Base-by-base conservation (phyloP, 2,113 vertebrate species). In the Aphyosemion australe region DNA sequence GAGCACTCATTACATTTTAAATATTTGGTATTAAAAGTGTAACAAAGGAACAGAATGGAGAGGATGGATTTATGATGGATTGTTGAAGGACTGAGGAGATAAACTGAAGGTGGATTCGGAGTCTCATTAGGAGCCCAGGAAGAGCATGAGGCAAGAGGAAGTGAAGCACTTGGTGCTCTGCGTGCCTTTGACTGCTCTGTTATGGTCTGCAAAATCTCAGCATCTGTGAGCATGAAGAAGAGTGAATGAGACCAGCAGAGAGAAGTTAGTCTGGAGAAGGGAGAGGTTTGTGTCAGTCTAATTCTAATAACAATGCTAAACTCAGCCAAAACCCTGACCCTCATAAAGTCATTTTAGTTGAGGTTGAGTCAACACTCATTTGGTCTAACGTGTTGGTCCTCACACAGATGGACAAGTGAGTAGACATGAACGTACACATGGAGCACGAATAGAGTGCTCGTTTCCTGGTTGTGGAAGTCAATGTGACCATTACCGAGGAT, bases 401-500 rank as follows among this genome's bases (percentile, higher is more conserved):
- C 43, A 61, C 45, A 74, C 18, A 61, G 43, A 41, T 41, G 42
- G 12, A 66, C 18, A 26, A 14, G 5, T 26, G 26, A 26, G 26
- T 26, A 31, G 19, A 41, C 18, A 13, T 49, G 18, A 39, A 52
- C 55, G 6, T 7, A 26, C 26, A 26, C 26, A 26, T 26, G 26
- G 10, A 20, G 19, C 31, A 41, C 47, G 26, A 64, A 42, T 42
- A 54, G 53, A 72, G 80, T 55, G 45, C 65, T 19, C 69, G 78
- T 76, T 84, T 82, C 83, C 80, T 74, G 74, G 68, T 74, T 47
- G 78, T 81, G 80, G 76, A 83, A 75, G 78, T 82, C 73, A 83
- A 76, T 85, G 80, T 78, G 67, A 85, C 79, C 76, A 78, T 84
- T 87, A 84, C 79, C 34, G 82, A 78, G 68, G 73, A 78, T 84